Percentiles rank a stretch among this genome's conserved stretches.
phyloP scores from a whole-genome alignment of 2,888 invertebrate species.

The Phalangium opilio region DNA sequence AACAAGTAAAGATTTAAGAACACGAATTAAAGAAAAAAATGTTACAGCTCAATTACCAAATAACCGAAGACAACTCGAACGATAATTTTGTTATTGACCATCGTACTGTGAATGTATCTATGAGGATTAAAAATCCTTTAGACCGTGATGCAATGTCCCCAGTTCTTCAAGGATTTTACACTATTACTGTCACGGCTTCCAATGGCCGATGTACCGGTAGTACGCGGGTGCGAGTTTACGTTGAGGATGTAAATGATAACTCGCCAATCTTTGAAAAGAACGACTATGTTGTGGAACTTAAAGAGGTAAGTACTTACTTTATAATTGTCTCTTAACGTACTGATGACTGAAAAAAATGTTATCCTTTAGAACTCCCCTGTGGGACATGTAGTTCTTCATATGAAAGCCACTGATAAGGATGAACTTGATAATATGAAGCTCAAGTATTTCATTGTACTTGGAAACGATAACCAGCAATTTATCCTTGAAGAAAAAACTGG shows the following conservation, averaged over 20 bases:
- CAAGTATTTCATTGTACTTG: constrained; percentile 21
- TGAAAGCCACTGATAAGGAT: constrained; percentile 23
- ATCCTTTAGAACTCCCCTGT: constrained; percentile 20
- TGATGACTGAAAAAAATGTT: background rate
- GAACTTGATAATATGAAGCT: constrained; percentile 21
- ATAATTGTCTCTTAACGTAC: background rate
- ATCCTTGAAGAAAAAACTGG: constrained; percentile 22
- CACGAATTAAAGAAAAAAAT: background rate
- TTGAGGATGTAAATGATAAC: constrained; percentile 26
- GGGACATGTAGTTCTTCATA: constrained; percentile 20
- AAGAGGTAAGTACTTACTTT: constrained; percentile 18
- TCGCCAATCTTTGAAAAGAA: constrained; percentile 23
- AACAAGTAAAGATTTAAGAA: background rate
- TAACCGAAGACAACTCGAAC: constrained; percentile 22
- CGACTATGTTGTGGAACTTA: constrained; percentile 22
- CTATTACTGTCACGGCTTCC: constrained; percentile 20
- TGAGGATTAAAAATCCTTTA: constrained; percentile 21
- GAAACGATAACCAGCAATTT: constrained; percentile 21
- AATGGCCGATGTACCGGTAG: constrained; percentile 22
- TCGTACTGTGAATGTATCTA: constrained; percentile 17
- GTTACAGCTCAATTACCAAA: constrained; percentile 21
- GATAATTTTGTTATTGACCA: constrained; percentile 22
- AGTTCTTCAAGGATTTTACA: constrained; percentile 22
- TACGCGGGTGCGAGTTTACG: constrained; percentile 21
- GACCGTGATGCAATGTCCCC: constrained; percentile 23